Evolutionary conservation across 2,113 vertebrate genomes (phyloP).

Genomic region (Arizona elegans): DNA sequence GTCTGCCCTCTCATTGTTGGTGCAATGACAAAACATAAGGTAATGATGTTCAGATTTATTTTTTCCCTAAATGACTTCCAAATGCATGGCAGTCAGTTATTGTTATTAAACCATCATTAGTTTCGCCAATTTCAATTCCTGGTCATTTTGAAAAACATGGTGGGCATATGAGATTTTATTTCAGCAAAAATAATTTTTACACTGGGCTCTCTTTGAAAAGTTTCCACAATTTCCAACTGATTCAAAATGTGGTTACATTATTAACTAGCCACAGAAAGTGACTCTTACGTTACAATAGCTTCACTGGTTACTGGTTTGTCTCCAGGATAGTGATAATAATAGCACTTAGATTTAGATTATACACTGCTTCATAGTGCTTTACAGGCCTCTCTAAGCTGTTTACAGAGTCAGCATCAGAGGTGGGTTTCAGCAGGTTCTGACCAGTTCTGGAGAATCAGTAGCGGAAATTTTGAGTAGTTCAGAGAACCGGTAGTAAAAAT

Average conservation of each 20-base stretch:
- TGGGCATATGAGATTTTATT: not conserved
- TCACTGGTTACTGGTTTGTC: not conserved
- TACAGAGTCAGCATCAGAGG: no score
- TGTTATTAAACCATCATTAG: not conserved
- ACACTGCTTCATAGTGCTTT: no score
- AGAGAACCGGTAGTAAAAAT: no score
- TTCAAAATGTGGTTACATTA: not conserved
- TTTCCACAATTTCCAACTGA: not conserved
- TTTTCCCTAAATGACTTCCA: constrained; percentile 11
- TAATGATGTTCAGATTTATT: constrained; percentile 50
- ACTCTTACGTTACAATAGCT: not conserved
- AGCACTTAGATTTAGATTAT: no score
- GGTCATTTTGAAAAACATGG: not conserved
- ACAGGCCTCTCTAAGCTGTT: no score
- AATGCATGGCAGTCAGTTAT: not conserved
- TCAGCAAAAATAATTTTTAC: not conserved
- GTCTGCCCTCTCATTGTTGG: constrained; percentile 96
- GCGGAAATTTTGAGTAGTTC: no score
- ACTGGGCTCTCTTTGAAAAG: not conserved
- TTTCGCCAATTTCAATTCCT: not conserved
- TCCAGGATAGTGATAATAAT: not conserved
- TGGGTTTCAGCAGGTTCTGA: no score
- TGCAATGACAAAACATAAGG: constrained; percentile 94
- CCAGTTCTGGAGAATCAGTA: no score
- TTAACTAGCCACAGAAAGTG: not conserved